Base-by-base conservation (phyloP, 2,888 invertebrate species). In the Drosophila peninsularis region DNA sequence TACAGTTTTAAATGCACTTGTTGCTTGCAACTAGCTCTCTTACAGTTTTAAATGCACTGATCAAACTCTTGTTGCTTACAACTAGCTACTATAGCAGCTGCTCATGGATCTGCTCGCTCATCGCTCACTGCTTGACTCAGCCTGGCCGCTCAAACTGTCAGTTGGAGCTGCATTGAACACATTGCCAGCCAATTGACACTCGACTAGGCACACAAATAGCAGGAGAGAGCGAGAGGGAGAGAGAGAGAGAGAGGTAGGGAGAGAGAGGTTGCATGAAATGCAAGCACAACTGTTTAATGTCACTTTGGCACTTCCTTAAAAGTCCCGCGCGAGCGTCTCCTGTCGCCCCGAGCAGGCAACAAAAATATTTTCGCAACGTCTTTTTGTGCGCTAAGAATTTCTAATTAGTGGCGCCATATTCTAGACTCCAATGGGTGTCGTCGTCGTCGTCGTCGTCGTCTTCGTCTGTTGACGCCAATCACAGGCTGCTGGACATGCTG, bases 391-490 rank as follows among this genome's bases (percentile, higher is more conserved):
- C 88, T 86, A 80, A 84, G 83, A 84, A 84, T 84, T 84, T 84
- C 88, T 84, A 84, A 84, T 84, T 84, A 88, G 88, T 84, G 89
- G 89, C 89, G 84, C 84, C 89, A 88, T 89, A 89, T 87, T 85
- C 82, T 71, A 57, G 62, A 47, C 78, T 76, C 75, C 81, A 86
- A 86, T 87, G 78, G 74, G 78, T 85, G 75, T 76, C 75, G 75
- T 53, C 75, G 55, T 34, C 55, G 62, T 7, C 19, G 49, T 42
- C 42, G 52, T 49, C 50, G 60, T 60, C 45, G 68, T 71, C 52
- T 62, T 41, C 70, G 60, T 62, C 71, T 78, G 66, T 44, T 74
- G 70, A 79, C 80, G 69, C 74, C 77, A 80, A 71, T 72, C 65
- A 75, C 78, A 68, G 65, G 68, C 42, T 58, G n/a, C 58, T 71